These are phyloP conservation scores for Doryteuthis pealeii DNA, from an alignment of 1,140 invertebrate species.

Conservation along the genomic window DNA sequence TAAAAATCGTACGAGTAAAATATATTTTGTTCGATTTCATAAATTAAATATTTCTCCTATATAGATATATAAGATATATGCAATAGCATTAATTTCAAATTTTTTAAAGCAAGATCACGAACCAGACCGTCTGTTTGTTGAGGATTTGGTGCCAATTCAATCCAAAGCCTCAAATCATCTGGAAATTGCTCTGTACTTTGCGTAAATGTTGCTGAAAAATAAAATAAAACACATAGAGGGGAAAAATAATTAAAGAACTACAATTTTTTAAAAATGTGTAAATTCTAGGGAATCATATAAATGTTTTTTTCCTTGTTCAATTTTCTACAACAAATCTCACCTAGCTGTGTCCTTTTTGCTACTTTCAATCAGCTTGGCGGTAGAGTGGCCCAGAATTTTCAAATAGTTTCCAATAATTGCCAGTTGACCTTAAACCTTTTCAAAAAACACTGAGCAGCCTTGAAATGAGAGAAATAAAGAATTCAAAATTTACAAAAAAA, in stretches of 20 bases:
- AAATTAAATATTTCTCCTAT: too few species aligned
- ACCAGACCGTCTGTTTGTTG: slow-evolving; percentile 89
- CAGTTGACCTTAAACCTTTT: slow-evolving; percentile 96
- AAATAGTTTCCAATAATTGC: slow-evolving; percentile 99
- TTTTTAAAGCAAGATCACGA: too few species aligned
- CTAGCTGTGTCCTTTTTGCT: slow-evolving; percentile 89
- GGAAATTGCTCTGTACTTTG: slow-evolving; percentile 94
- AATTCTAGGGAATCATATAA: too few species aligned
- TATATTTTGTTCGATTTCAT: too few species aligned
- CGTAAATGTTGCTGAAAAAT: slow-evolving; percentile 58
- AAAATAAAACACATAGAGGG: neutral
- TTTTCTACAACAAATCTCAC: too few species aligned
- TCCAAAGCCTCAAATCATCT: slow-evolving; percentile 99
- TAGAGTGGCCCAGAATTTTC: slow-evolving; percentile 97
- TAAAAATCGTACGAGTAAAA: too few species aligned
- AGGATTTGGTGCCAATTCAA: slow-evolving; percentile 96
- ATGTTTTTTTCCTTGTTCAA: too few species aligned
- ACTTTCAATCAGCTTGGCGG: slow-evolving; percentile 86
- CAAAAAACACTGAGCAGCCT: slow-evolving; percentile 98
- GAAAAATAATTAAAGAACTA: slow-evolving; percentile 6
- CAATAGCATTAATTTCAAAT: too few species aligned
- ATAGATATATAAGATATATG: too few species aligned
- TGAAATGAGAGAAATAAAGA: slow-evolving; percentile 36
- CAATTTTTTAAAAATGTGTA: too few species aligned
- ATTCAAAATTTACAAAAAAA: neutral